These are phyloP conservation scores for Amiota minor DNA, from an alignment of 2,888 invertebrate genomes.

Conservation along the genomic window DNA sequence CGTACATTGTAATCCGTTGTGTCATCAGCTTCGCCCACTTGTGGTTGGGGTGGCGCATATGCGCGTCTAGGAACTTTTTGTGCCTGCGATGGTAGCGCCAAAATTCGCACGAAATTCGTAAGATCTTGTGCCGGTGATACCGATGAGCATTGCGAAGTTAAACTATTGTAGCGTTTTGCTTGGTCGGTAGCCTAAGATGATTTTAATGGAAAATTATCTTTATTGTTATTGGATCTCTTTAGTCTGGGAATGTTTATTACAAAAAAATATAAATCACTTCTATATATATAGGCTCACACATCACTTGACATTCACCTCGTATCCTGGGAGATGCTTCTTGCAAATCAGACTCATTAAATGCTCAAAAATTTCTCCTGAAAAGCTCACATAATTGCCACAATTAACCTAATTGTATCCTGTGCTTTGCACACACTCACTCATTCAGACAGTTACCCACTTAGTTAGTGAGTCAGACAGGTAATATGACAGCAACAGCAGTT, in stretches of 20 bases:
- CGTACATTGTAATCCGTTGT: constrained; percentile 74
- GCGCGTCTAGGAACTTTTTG: constrained; percentile 73
- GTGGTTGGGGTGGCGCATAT: constrained; percentile 81
- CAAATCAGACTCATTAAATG: no score
- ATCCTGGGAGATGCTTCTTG: no score
- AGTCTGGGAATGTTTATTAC: neutral
- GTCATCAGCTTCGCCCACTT: constrained; percentile 72
- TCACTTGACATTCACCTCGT: no score
- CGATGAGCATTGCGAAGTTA: constrained; percentile 84
- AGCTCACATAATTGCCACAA: constrained; percentile 11
- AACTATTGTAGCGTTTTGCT: constrained; percentile 86
- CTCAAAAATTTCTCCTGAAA: neutral
- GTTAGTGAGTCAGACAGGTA: neutral
- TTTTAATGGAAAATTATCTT: no score
- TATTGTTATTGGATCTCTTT: no score
- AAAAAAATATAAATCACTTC: neutral
- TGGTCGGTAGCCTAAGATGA: constrained; percentile 83
- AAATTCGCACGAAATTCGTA: constrained; percentile 83
- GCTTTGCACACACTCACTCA: neutral
- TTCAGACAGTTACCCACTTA: neutral
- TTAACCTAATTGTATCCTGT: constrained; percentile 20
- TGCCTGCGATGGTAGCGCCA: constrained; percentile 76
- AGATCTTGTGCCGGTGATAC: constrained; percentile 76
- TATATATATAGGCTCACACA: neutral
- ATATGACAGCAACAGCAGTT: neutral